These are phyloP conservation scores for Athalia circularis DNA, from an alignment of 2,888 invertebrate species.

Conservation along the genomic window DNA sequence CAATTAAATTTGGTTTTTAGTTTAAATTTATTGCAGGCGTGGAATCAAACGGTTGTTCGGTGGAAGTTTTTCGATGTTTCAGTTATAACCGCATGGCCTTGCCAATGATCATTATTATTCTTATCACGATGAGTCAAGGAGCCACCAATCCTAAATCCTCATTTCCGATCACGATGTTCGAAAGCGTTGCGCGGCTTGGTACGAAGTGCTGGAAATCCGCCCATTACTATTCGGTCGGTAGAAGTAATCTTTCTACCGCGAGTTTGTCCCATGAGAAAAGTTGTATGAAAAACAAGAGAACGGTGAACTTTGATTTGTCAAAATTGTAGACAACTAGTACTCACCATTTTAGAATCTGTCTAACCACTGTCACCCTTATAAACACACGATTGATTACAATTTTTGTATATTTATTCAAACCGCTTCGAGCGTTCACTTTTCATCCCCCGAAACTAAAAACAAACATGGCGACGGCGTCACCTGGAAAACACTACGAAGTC, in stretches of 20 bases:
- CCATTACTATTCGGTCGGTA: too few species aligned
- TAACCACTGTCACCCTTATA: constrained; percentile 27
- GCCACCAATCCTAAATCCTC: constrained; percentile 1
- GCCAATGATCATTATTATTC: constrained; percentile 31
- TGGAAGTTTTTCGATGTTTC: background rate
- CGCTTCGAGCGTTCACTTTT: constrained; percentile 61
- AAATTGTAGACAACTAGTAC: background rate
- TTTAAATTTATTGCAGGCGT: too few species aligned
- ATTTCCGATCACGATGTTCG: constrained; percentile 31
- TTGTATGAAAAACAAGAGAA: constrained; percentile 38
- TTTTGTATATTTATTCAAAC: constrained; percentile 58
- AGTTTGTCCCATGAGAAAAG: background rate
- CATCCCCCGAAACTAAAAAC: constrained; percentile 69
- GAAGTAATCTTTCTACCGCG: background rate
- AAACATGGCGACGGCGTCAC: constrained; percentile 71
- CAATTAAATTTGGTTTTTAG: too few species aligned
- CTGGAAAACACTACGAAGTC: constrained; percentile 53
- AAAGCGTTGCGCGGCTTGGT: constrained; percentile 30
- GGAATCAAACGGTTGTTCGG: background rate
- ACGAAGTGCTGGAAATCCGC: background rate
- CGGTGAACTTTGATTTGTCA: background rate
- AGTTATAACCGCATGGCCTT: constrained; percentile 19
- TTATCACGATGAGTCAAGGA: constrained; percentile 7
- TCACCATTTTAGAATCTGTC: constrained; percentile 26
- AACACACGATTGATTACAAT: constrained; percentile 21